Percentiles rank a stretch among this genome's conserved stretches.
These are phyloP conservation scores for Pleuronectes platessa DNA, from an alignment of 2,113 vertebrate genomes.

Conservation along the genomic window DNA sequence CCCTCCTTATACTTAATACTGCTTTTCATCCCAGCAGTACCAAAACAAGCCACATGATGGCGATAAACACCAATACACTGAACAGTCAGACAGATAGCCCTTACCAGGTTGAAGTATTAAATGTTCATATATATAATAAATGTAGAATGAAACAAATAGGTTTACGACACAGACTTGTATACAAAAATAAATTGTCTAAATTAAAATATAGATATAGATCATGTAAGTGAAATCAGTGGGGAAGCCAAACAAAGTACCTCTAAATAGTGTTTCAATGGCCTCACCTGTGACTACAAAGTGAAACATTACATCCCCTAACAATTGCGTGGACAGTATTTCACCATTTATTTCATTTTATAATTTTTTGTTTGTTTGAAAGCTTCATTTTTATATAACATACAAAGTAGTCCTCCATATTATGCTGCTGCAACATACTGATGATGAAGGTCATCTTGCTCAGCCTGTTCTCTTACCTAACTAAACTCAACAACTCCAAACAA, in stretches of 20 bases:
- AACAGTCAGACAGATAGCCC: background rate
- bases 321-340: no score
- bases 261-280: no score
- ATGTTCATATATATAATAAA: background rate
- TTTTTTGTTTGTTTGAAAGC: no score
- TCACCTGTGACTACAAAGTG: no score
- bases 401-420: background rate
- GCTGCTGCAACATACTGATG: background rate
- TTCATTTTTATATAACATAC: no score
- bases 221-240: background rate
- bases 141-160: background rate
- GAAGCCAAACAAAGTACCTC: no score
- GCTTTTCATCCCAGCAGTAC: conserved; percentile 3
- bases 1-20: background rate
- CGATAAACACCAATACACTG: conserved; percentile 41
- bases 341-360: no score
- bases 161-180: background rate
- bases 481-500: background rate
- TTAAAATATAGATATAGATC: no score
- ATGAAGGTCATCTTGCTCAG: background rate
- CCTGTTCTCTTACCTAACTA: background rate
- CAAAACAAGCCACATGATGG: conserved; percentile 67
- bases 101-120: background rate
- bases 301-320: no score
- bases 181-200: background rate